Conservation (phyloP, 2,888 invertebrate genomes). For the Pandemis corylana region DNA sequence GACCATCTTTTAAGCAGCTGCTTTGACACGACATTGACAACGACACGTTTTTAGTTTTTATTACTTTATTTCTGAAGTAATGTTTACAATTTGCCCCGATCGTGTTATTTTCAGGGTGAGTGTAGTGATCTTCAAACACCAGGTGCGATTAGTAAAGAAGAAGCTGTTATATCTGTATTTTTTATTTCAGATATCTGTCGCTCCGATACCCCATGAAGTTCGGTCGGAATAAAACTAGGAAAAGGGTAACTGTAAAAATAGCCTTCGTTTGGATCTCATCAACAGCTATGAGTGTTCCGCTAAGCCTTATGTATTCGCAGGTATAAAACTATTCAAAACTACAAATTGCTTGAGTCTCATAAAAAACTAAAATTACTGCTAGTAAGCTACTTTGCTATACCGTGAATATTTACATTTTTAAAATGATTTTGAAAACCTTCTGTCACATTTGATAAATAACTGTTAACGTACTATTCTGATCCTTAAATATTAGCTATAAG, state of each 20-base stretch:
- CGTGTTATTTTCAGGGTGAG: not conserved
- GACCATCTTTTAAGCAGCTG: too few relatives aligned
- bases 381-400: too few relatives aligned
- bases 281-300: conserved; percentile 95
- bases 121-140: not conserved
- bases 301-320: conserved; percentile 95
- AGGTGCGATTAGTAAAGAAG: not conserved
- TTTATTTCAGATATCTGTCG: conserved; percentile 88
- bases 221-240: conserved; percentile 94
- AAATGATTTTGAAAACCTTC: too few relatives aligned
- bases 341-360: not conserved
- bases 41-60: too few relatives aligned
- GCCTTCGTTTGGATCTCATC: conserved; percentile 97
- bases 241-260: conserved; percentile 94
- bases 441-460: too few relatives aligned
- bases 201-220: conserved; percentile 97
- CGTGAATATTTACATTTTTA: too few relatives aligned
- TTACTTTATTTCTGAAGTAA: too few relatives aligned
- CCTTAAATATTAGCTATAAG: too few relatives aligned
- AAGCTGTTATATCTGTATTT: not conserved
- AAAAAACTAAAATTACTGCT: not conserved
- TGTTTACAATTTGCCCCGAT: not conserved
- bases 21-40: too few relatives aligned
- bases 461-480: too few relatives aligned
- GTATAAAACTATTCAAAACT: conserved; percentile 74